Percentiles rank a stretch among this genome's conserved stretches.
Conservation (phyloP, 2,113 vertebrate genomes). For the Centropus unirufus region DNA sequence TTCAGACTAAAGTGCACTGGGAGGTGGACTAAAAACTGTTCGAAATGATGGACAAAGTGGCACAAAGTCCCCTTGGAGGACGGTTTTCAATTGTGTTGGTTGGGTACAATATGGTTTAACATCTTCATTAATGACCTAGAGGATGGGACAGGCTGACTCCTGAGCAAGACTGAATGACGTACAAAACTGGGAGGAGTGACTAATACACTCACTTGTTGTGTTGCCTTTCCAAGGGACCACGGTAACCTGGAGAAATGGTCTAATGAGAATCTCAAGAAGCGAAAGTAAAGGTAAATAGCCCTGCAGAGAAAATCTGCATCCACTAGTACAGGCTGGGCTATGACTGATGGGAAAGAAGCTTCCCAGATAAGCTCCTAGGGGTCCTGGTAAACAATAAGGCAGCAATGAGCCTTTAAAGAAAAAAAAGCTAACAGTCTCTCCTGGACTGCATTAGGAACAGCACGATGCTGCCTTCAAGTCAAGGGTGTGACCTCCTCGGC, state of each 20-base stretch:
- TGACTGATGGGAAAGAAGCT: background rate
- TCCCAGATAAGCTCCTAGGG: background rate
- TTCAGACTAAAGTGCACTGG: background rate
- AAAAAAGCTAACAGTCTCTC: background rate
- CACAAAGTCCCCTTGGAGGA: background rate
- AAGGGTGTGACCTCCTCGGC: background rate
- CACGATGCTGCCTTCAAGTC: background rate
- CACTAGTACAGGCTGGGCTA: background rate
- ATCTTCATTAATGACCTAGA: background rate
- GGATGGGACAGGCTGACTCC: rapidly evolving
- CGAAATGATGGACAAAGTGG: background rate
- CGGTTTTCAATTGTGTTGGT: background rate
- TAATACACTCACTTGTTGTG: background rate
- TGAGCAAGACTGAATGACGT: background rate
- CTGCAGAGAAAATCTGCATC: background rate
- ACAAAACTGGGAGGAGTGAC: background rate
- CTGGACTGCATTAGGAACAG: background rate
- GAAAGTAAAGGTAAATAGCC: background rate
- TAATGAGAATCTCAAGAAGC: background rate
- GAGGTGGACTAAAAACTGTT: background rate
- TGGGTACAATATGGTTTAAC: background rate
- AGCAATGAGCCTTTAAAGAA: background rate
- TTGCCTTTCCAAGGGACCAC: background rate
- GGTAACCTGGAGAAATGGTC: background rate
- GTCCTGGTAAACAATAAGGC: background rate